phyloP scores from a whole-genome alignment of 2,888 invertebrate genomes.

The Graphium colonna region DNA sequence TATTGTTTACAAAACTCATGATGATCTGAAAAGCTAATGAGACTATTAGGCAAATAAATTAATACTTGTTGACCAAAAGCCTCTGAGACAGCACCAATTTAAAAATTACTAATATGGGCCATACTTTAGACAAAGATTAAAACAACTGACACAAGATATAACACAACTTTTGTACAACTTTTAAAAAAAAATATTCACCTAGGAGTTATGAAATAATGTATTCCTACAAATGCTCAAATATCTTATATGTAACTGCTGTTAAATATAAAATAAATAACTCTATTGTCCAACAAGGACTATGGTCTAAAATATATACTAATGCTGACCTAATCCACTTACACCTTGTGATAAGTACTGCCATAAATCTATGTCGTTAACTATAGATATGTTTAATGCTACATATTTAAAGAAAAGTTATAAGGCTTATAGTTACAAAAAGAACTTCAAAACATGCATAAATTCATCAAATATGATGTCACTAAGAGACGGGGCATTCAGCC shows the following conservation, averaged over 20 bases:
- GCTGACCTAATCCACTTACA: constrained; percentile 31
- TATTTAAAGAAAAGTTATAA: not conserved
- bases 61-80: not conserved
- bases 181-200: not conserved
- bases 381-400: not conserved
- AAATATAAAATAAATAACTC: constrained; percentile 21
- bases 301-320: constrained; percentile 20
- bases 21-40: not conserved
- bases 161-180: not conserved
- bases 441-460: constrained; percentile 42
- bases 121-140: no score
- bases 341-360: constrained; percentile 27
- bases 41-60: not conserved
- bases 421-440: constrained; percentile 26
- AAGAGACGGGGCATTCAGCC: constrained; percentile 38
- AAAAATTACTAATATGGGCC: no score
- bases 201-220: not conserved
- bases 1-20: not conserved
- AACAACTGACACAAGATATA: no score
- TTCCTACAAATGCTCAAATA: not conserved
- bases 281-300: constrained; percentile 26
- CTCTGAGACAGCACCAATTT: no score
- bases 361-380: not conserved
- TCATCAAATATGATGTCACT: constrained; percentile 57
- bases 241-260: not conserved